Evolutionary conservation across 2,888 invertebrate species (phyloP), one percentile per base, ranked within the genome.

Genomic region (Dasysyrphus albostriatus): DNA sequence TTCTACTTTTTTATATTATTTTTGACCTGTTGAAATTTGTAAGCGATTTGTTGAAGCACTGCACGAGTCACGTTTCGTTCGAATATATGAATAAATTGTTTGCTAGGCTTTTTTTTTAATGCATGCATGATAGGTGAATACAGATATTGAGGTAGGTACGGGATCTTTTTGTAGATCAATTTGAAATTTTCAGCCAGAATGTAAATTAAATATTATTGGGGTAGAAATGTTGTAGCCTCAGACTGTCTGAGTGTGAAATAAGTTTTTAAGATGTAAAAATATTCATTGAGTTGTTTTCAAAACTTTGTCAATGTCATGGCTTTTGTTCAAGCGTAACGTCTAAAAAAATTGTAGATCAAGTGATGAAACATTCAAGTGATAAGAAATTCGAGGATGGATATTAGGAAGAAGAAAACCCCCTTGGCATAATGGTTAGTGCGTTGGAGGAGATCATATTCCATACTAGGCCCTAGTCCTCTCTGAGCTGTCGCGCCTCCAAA

Each of bases 1-100:
- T 19, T 51, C 51, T 39, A 37, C 12, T 37, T 67, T n/a, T 65
- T 14, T 37, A 29, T 12, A 39, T 12, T 54, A 67, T 51, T 5
- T 16, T 44, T 70, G 75, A 70, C 63, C 79, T 39, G 56, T 44
- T 76, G 58, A 54, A 19, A 81, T 85, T 74, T 85, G 82, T 82
- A 69, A 74, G 63, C 74, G 16, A 85, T 80, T 75, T 80, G 70
- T 44, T 58, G 7, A 59, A 24, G 56, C 76, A 61, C 54, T 44
- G 29, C 12, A 24, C 44, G 34, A 49, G 49, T 67, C 67, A 67
- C 19, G 54, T 65, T 70, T 29, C n/a, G 49, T 39, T 12, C 5
- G 85, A 85, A 85, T 85, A 85, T 69, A 78, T 85, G 77, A 85
- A 85, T 85, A 82, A 74, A 76, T 80, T 61, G 39, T 69, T 69